Evolutionary conservation across 2,888 invertebrate species (phyloP).

Genomic region (Leucophenga maculata): DNA sequence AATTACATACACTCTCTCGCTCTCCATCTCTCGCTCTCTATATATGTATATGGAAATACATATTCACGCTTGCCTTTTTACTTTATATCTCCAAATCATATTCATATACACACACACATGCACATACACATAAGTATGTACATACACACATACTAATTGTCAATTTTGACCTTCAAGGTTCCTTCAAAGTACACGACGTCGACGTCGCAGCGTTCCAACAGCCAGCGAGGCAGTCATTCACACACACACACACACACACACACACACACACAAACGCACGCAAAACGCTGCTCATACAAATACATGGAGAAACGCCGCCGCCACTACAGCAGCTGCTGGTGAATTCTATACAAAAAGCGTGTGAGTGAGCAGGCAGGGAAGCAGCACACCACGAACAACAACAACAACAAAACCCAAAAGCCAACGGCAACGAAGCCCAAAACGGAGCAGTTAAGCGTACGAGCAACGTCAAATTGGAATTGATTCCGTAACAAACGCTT

Average conservation of each 20-base stretch:
- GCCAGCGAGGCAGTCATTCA: slow-evolving; percentile 37
- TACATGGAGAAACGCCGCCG: slow-evolving; percentile 25
- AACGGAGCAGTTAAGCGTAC: slow-evolving; percentile 46
- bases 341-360: slow-evolving; percentile 15
- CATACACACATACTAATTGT: slow-evolving; percentile 58
- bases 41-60: slow-evolving; percentile 26
- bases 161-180: slow-evolving; percentile 72
- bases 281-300: slow-evolving; percentile 33
- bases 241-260: slow-evolving; percentile 40
- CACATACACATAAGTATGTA: slow-evolving; percentile 34
- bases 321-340: slow-evolving; percentile 31
- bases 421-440: slow-evolving; percentile 36
- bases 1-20: not conserved
- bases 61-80: slow-evolving; percentile 11
- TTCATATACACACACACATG: slow-evolving; percentile 25
- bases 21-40: not conserved
- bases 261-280: slow-evolving; percentile 33
- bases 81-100: slow-evolving; percentile 13
- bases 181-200: slow-evolving; percentile 66
- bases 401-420: slow-evolving; percentile 36
- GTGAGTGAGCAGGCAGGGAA: not conserved
- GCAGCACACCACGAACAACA: slow-evolving; percentile 26
- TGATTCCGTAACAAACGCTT: slow-evolving; percentile 67
- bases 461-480: slow-evolving; percentile 51
- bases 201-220: slow-evolving; percentile 9